phyloP scores from a whole-genome alignment of 2,797 vertebrate genomes.

The Syngnathus rostellatus region DNA sequence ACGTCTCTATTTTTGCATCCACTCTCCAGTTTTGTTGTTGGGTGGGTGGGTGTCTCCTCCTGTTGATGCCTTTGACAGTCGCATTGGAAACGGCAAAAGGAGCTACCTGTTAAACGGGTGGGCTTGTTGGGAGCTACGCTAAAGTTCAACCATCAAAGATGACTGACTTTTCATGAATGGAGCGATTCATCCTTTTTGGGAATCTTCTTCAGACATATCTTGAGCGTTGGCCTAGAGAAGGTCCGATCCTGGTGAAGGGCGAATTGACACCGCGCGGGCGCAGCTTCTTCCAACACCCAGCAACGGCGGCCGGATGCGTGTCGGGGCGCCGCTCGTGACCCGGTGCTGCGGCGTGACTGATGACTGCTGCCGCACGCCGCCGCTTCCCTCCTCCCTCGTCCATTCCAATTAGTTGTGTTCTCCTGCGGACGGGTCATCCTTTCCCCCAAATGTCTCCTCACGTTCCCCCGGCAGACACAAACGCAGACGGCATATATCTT shows the following conservation, averaged over 20 bases:
- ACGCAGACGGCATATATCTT: conserved; percentile 26
- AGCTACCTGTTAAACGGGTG: too few relatives aligned
- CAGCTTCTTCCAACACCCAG: background rate
- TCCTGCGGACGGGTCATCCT: conserved; percentile 48
- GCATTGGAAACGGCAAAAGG: background rate
- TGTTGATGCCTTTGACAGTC: background rate
- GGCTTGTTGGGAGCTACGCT: background rate
- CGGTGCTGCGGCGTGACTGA: conserved; percentile 47
- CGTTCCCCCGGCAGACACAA: conserved; percentile 18
- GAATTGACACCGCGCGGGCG: background rate
- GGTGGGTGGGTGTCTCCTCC: background rate
- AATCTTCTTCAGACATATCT: too few relatives aligned
- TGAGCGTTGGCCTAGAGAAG: too few relatives aligned
- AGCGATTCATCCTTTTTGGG: too few relatives aligned
- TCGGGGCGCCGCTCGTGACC: conserved; percentile 28
- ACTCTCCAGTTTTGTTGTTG: background rate
- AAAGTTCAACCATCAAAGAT: too few relatives aligned
- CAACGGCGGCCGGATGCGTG: conserved; percentile 18
- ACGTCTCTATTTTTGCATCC: too few relatives aligned
- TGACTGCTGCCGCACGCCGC: conserved; percentile 43
- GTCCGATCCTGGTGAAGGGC: too few relatives aligned
- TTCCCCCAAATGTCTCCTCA: conserved; percentile 32
- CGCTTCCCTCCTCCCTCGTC: conserved; percentile 36
- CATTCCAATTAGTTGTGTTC: conserved; percentile 59
- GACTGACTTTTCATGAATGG: too few relatives aligned